Evolutionary conservation across 1,140 invertebrate species (phyloP), one percentile per base, ranked within the genome.

Genomic region (Bombus superbus): DNA sequence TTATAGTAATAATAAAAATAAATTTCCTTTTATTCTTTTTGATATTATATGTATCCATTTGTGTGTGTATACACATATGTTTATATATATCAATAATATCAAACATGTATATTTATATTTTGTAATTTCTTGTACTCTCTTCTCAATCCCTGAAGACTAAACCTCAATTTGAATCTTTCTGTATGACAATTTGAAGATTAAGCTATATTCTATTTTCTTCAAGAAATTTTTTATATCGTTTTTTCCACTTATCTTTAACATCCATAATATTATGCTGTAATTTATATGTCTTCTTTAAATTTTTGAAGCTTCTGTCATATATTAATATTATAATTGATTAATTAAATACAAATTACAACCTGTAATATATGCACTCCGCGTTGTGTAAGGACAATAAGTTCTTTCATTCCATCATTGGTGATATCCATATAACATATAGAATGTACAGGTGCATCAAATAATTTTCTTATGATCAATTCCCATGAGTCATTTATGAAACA

Each of bases 281-380:
- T 80, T 76, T 47, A 88, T 78, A 74, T 69, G 74, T 83, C 47
- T 72, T 85, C 71, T 72, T 62, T 25, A 44, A 62, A 72, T 35
- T 1, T 81, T 82, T 69, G 64, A 57, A 81, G 44, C 68, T 73
- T 79, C 57, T 15, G 32, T 73, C 40, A 69, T 81, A 71, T 15
- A 42, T 83, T 76, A 59, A n/a, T 69, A 28, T 38, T 73, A 72
- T 74, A 78, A 81, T 25, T 72, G 32, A 83, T 35, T 35, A 80
- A 18, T 44, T 83, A n/a, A 25, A 35, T 25, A 64, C 22, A 42
- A 38, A 18, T 68, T 53, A 32, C 44, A 75, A 97, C 96, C 95
- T 97, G 97, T 91, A 97, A 94, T 89, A 97, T 96, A 91, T 97
- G 97, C 28, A 97, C 94, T 72, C 97, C 97, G 90, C 96, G 96